Base-by-base conservation (phyloP, 2,113 vertebrate species). In the Macrotus californicus region DNA sequence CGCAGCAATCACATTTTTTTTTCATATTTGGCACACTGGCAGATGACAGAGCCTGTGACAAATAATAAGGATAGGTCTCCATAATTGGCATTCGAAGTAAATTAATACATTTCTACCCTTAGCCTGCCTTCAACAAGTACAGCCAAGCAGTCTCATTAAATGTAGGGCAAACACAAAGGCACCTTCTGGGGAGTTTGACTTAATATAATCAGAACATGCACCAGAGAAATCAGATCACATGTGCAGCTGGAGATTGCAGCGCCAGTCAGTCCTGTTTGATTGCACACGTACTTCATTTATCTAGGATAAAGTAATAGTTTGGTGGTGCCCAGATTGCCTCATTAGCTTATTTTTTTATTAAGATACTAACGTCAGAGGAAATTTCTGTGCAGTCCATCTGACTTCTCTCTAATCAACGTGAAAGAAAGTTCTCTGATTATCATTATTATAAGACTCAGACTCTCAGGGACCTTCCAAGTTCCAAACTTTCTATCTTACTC, bases 141-240 rank as follows among this genome's bases (percentile, higher is more conserved):
- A 89, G 82, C 83, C 79, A 96, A 95, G 75, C 46, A 76, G 79
- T 95, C 83, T 96, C 41, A 69, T 95, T 93, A 98, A 96, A 95
- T 7, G 4, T 31, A 39, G 31, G n/a, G 59, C 81, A 89, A 94
- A 95, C 76, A 95, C 90, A 97, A 93, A 97, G 84, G 72, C 11
- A 5, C 76, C 88, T 96, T 96, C 95, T 94, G 80, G 87, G 61
- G 26, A 96, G 52, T 83, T 96, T 91, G 34, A 85, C 76, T 95
- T 94, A 85, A 94, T 90, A 79, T 84, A 97, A 96, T 95, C 69
- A 94, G 88, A 97, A 92, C 77, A 72, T 59, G 31, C 43, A 92
- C 59, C 56, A 75, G 77, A 96, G 61, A 94, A 96, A 95, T 93
- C 54, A 93, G 81, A 50, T 67, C 46, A 52, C 22, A 36, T 43